Evolutionary conservation across 2,797 vertebrate species (phyloP).

Genomic region (Geotrypetes seraphini): DNA sequence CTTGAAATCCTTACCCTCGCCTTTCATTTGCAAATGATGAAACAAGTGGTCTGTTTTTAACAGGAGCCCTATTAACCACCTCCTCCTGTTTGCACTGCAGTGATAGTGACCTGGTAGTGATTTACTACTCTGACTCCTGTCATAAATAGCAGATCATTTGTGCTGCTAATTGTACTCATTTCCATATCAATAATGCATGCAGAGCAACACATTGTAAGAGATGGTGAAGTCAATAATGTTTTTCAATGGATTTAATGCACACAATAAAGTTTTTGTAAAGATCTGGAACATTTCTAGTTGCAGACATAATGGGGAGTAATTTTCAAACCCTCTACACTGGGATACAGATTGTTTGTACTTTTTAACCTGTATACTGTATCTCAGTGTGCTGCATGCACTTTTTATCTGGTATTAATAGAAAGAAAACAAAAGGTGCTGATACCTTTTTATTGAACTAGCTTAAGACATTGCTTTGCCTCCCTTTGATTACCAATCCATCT

Average conservation of each 20-base stretch:
- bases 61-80: conserved; percentile 49
- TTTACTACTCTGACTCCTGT: conserved; percentile 44
- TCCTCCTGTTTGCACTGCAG: conserved; percentile 55
- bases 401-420: too few relatives aligned
- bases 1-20: too few relatives aligned
- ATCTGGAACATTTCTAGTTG: background rate
- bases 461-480: too few relatives aligned
- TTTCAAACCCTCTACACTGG: too few relatives aligned
- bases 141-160: conserved; percentile 62
- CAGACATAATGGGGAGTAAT: background rate
- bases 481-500: too few relatives aligned
- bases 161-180: conserved; percentile 52
- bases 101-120: conserved; percentile 45
- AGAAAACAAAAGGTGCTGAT: too few relatives aligned
- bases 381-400: too few relatives aligned
- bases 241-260: background rate
- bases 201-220: conserved; percentile 1
- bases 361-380: too few relatives aligned
- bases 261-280: background rate
- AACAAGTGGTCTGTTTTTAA: conserved; percentile 42
- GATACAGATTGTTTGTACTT: too few relatives aligned
- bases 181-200: conserved; percentile 56
- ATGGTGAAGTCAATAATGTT: background rate
- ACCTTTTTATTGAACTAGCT: too few relatives aligned
- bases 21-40: conserved; percentile 49